Conservation (phyloP, 2,113 vertebrate genomes). For the Formicarius rufipectus region DNA sequence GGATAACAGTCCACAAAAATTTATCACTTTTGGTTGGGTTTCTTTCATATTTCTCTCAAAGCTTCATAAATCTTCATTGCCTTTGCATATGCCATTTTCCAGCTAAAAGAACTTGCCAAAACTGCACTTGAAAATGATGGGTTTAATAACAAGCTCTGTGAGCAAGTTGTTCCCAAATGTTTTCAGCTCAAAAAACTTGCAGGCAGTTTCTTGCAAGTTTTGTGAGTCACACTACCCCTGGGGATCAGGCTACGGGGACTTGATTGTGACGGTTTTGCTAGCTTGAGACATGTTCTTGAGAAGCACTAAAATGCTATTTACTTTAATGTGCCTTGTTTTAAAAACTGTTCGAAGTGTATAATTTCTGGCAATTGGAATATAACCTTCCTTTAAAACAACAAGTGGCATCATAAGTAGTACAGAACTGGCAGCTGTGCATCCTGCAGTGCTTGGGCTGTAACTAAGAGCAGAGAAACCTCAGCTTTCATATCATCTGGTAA, state of each 20-base stretch:
- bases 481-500: neutral
- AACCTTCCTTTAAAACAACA: neutral
- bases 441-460: neutral
- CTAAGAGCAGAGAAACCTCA: neutral
- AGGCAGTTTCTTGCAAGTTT: neutral
- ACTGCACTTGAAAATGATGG: neutral
- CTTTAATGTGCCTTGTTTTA: neutral
- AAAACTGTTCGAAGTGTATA: neutral
- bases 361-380: neutral
- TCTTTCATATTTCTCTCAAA: neutral
- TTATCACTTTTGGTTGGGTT: neutral
- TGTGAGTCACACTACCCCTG: neutral
- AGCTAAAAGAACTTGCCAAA: neutral
- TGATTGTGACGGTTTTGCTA: neutral
- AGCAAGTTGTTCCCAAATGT: neutral
- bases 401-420: neutral
- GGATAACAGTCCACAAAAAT: neutral
- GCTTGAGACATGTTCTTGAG: neutral
- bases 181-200: neutral
- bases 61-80: neutral
- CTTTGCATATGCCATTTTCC: neutral
- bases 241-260: neutral
- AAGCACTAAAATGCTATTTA: neutral
- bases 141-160: neutral
- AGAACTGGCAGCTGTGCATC: neutral